Evolutionary conservation across 2,888 invertebrate genomes (phyloP).

Genomic region (Unio pictorum): DNA sequence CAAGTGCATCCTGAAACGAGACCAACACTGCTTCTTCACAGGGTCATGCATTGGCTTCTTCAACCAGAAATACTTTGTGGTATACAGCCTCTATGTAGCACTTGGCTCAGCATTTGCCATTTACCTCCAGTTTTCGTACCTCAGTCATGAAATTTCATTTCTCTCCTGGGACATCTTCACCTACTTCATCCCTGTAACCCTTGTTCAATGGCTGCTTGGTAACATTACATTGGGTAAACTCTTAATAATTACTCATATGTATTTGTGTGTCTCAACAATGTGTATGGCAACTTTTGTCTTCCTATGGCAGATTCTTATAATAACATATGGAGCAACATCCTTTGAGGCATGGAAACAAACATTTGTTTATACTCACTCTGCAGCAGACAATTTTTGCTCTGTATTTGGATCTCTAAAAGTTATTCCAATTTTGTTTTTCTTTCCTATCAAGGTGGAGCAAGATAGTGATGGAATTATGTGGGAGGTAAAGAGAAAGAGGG

Average conservation of each 20-base stretch:
- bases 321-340: constrained; percentile 53
- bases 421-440: constrained; percentile 39
- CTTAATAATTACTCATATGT: constrained; percentile 42
- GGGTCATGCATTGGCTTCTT: constrained; percentile 70
- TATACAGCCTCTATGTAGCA: constrained; percentile 62
- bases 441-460: constrained; percentile 36
- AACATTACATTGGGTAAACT: constrained; percentile 39
- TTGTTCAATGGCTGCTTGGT: constrained; percentile 45
- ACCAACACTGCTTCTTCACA: constrained; percentile 72
- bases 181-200: constrained; percentile 49
- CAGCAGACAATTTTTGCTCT: constrained; percentile 44
- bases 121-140: constrained; percentile 51
- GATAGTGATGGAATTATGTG: constrained; percentile 57
- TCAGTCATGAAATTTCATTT: constrained; percentile 43
- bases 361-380: constrained; percentile 14
- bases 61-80: constrained; percentile 71
- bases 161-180: constrained; percentile 32
- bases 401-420: constrained; percentile 57
- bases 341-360: constrained; percentile 55
- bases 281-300: constrained; percentile 39
- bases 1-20: constrained; percentile 69
- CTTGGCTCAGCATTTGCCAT: constrained; percentile 35
- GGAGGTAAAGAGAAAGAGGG: constrained; percentile 36
- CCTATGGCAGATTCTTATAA: constrained; percentile 50
- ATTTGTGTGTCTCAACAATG: constrained; percentile 32